Evolutionary conservation across 1,140 invertebrate species (phyloP).

Genomic region (Bombus confusus): DNA sequence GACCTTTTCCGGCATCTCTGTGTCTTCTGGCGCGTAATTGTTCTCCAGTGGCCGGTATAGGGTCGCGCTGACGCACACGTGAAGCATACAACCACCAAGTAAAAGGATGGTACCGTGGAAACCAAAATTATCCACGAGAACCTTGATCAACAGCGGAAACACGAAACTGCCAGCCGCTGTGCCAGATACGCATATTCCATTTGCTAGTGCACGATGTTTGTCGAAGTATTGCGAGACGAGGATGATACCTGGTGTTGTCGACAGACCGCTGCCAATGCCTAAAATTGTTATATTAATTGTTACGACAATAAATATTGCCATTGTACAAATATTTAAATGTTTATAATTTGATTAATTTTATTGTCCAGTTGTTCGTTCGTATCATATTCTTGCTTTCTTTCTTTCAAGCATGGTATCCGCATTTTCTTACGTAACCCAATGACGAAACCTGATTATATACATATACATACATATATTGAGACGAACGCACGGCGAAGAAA

Average conservation of each 20-base stretch:
- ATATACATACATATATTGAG: not conserved
- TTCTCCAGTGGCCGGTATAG: conserved; percentile 86
- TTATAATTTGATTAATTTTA: not conserved
- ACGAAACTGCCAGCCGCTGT: conserved; percentile 91
- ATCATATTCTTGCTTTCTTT: not conserved
- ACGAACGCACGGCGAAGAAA: not conserved
- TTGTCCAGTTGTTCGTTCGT: not conserved
- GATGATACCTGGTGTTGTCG: conserved; percentile 90
- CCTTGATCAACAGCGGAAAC: conserved; percentile 89
- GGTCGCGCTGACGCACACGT: conserved; percentile 88
- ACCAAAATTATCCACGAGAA: conserved; percentile 86
- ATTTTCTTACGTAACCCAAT: conserved; percentile 13
- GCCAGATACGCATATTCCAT: conserved; percentile 90
- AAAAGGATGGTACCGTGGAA: conserved; percentile 89
- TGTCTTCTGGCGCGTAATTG: conserved; percentile 79
- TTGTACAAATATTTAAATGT: not conserved
- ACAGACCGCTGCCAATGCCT: conserved; percentile 90
- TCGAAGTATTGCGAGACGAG: conserved; percentile 92
- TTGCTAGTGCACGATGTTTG: conserved; percentile 89
- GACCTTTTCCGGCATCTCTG: conserved; percentile 66
- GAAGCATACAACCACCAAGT: conserved; percentile 89
- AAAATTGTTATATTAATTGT: conserved; percentile 59
- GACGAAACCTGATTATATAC: not conserved
- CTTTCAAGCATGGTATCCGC: not conserved
- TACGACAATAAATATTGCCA: not conserved